phyloP scores from a whole-genome alignment of 1,140 invertebrate genomes.

The Drosophila repleta region DNA sequence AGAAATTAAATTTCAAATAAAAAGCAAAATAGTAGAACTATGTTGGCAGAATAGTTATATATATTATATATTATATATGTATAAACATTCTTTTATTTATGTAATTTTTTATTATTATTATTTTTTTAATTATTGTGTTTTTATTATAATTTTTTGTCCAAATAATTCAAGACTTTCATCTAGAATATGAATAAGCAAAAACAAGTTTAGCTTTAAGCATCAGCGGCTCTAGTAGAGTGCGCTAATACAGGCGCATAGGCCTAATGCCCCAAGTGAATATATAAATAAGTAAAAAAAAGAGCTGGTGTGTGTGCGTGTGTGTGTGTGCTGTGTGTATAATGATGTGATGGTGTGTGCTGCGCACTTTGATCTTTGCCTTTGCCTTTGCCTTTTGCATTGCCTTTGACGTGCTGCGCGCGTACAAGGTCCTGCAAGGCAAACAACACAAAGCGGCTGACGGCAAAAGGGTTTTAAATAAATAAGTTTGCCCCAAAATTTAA shows the following conservation, averaged over 20 bases:
- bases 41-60: too few species aligned
- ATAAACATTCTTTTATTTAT: too few species aligned
- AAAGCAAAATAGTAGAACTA: too few species aligned
- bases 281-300: conserved; percentile 8
- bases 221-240: not conserved
- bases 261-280: conserved; percentile 11
- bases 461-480: conserved; percentile 73
- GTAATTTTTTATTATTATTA: too few species aligned
- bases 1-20: too few species aligned
- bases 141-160: too few species aligned
- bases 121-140: too few species aligned
- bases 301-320: conserved; percentile 13
- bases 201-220: not conserved
- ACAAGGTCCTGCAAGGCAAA: conserved; percentile 22
- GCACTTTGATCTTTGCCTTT: conserved; percentile 72
- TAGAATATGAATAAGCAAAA: not conserved
- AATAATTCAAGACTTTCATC: too few species aligned
- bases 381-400: conserved; percentile 44
- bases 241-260: conserved; percentile 9
- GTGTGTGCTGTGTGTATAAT: conserved; percentile 9
- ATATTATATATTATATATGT: too few species aligned
- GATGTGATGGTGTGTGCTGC: conserved; percentile 33
- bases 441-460: conserved; percentile 30
- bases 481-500: conserved; percentile 48
- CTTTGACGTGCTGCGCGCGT: conserved; percentile 38